Percentiles rank a stretch among this genome's conserved stretches.
Evolutionary conservation across 1,140 invertebrate species (phyloP).

Genomic region (Eupristina koningsbergeri): DNA sequence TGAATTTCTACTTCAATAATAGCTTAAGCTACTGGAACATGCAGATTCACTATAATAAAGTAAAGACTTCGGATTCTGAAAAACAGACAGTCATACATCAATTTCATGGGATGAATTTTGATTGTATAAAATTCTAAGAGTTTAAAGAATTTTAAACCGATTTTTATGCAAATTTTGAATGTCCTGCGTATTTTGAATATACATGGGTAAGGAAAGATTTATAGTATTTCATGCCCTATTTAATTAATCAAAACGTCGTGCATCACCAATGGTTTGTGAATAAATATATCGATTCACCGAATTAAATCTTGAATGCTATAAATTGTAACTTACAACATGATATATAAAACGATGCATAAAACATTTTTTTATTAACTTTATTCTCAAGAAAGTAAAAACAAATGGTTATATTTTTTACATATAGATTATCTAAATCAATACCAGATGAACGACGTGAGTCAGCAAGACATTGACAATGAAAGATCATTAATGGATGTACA

Average conservation of each 20-base stretch:
- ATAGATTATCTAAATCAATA: neutral
- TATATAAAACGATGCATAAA: neutral
- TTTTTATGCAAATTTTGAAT: constrained; percentile 6
- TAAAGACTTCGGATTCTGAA: constrained; percentile 1
- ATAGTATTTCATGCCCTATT: constrained; percentile 36
- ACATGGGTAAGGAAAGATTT: constrained; percentile 21
- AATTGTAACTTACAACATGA: neutral
- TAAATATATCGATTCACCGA: constrained; percentile 45
- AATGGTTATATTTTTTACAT: neutral
- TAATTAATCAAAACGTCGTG: constrained; percentile 49
- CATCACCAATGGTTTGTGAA: constrained; percentile 20
- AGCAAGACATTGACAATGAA: neutral
- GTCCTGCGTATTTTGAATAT: neutral
- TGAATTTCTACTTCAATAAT: constrained; percentile 10
- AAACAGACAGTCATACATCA: constrained; percentile 1
- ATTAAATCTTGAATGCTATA: neutral
- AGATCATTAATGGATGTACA: neutral
- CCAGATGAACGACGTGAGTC: constrained; percentile 3
- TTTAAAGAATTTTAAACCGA: constrained; percentile 13
- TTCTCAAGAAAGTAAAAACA: neutral
- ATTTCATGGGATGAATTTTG: constrained; percentile 3
- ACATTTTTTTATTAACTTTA: neutral
- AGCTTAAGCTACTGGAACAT: constrained; percentile 9
- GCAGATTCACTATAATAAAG: constrained; percentile 7
- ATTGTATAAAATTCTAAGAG: neutral